Evolutionary conservation across 2,888 invertebrate species (phyloP).

Genomic region (Orthosia cruda): DNA sequence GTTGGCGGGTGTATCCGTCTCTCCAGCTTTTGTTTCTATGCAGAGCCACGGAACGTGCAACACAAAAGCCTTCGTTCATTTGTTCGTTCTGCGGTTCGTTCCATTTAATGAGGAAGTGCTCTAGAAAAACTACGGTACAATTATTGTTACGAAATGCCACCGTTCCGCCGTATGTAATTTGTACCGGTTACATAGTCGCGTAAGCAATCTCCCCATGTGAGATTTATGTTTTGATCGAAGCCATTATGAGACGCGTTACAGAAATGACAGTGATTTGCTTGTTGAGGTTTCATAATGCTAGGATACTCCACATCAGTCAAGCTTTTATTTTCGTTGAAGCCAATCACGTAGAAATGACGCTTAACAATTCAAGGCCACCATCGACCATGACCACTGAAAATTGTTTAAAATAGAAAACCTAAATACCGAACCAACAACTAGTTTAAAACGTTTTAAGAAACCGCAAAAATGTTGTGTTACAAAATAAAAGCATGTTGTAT

Average conservation of each 20-base stretch:
- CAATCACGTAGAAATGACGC: constrained; percentile 16
- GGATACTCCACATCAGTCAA: constrained; percentile 6
- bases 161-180: constrained; percentile 74
- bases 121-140: constrained; percentile 86
- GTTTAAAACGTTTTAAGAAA: neutral
- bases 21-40: constrained; percentile 76
- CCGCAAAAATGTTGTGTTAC: neutral
- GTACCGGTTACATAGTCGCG: constrained; percentile 73
- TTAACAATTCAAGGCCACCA: constrained; percentile 12
- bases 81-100: constrained; percentile 71
- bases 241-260: constrained; percentile 38
- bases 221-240: constrained; percentile 62
- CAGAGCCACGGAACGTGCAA: constrained; percentile 72
- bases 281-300: constrained; percentile 7
- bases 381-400: constrained; percentile 9
- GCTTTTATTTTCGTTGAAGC: constrained; percentile 38
- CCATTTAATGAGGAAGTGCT: constrained; percentile 90
- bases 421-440: neutral
- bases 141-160: constrained; percentile 85
- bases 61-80: constrained; percentile 74
- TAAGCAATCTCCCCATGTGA: constrained; percentile 68
- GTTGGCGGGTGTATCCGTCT: constrained; percentile 47
- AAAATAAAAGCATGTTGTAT: constrained; percentile 12
- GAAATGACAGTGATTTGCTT: constrained; percentile 31
- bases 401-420: neutral